A percentile compares a stretch with the other conserved stretches of the same genome.
These are phyloP conservation scores for Melanocharis versteri DNA, from an alignment of 2,113 vertebrate genomes.

Conservation along the genomic window DNA sequence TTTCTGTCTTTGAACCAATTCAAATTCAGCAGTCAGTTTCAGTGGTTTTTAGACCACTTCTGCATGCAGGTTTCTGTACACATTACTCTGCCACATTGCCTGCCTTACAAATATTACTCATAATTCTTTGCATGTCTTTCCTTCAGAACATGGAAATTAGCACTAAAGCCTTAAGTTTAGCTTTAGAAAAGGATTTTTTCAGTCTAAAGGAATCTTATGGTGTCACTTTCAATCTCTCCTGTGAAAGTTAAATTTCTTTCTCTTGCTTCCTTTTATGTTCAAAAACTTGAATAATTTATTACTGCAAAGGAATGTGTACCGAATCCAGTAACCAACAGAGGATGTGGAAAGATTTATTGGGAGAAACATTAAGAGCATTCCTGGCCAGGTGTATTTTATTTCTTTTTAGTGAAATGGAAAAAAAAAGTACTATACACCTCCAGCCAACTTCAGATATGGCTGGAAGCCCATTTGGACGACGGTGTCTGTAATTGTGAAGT, in stretches of 20 bases:
- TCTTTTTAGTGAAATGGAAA: background rate
- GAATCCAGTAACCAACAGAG: conserved; percentile 54
- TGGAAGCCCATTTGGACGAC: conserved; percentile 26
- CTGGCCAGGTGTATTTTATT: conserved; percentile 54
- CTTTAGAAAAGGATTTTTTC: conserved; percentile 10
- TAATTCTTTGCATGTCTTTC: background rate
- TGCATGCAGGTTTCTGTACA: background rate
- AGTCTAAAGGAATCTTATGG: background rate
- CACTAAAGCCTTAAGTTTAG: background rate
- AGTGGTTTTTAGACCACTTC: background rate
- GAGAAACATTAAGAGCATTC: conserved; percentile 48
- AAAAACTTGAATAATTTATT: conserved; percentile 55
- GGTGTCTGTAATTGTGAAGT: background rate
- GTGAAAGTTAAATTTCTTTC: conserved; percentile 48
- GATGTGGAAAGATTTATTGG: conserved; percentile 61
- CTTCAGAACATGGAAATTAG: background rate
- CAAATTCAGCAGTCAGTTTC: background rate
- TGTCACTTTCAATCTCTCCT: conserved; percentile 29
- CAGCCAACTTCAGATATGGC: conserved; percentile 45
- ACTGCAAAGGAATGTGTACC: conserved; percentile 27
- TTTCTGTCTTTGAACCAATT: background rate
- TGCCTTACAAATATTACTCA: background rate
- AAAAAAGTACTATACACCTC: background rate
- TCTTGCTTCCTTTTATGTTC: conserved; percentile 54
- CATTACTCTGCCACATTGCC: background rate